phyloP scores from a whole-genome alignment of 2,113 vertebrate species.

The Poeciliopsis prolifica region DNA sequence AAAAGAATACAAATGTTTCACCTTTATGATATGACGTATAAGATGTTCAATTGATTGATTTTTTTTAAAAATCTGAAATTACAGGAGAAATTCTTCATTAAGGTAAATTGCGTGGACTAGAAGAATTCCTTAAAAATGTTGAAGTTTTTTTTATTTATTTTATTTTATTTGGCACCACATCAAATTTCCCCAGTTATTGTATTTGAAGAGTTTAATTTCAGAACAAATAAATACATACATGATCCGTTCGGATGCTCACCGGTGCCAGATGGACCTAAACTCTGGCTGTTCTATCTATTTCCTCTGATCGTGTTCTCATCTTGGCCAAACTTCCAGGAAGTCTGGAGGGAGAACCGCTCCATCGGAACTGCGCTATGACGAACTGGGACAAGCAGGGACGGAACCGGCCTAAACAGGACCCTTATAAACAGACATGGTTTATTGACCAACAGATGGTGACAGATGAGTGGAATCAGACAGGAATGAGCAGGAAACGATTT shows the following conservation, averaged over 20 bases:
- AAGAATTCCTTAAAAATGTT: background rate
- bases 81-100: background rate
- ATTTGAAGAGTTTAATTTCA: background rate
- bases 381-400: background rate
- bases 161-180: no score
- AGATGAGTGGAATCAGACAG: background rate
- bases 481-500: background rate
- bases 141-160: no score
- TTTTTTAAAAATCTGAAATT: background rate
- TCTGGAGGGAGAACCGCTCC: background rate
- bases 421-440: constrained; percentile 1
- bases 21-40: background rate
- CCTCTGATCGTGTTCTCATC: background rate
- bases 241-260: background rate
- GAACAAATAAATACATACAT: background rate
- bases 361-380: background rate
- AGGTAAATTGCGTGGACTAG: background rate
- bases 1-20: background rate
- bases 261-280: background rate
- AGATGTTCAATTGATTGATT: no score
- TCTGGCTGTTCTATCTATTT: background rate
- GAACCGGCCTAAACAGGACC: background rate
- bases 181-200: background rate
- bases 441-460: background rate
- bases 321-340: background rate